Evolutionary conservation across 2,797 vertebrate genomes (phyloP).

Genomic region (Esox lucius): DNA sequence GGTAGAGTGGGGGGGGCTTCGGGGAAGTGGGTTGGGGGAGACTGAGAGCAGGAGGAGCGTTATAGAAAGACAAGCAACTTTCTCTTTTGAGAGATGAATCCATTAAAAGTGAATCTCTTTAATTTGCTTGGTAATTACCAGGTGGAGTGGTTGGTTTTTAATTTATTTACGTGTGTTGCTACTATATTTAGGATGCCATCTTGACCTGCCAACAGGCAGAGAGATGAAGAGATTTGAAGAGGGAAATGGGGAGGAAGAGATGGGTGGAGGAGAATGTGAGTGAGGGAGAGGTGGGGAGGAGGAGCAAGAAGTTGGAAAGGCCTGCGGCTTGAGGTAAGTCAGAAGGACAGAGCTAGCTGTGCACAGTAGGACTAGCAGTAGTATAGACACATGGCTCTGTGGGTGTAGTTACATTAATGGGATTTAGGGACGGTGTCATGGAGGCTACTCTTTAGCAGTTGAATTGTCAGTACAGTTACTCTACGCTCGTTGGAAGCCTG

Average conservation of each 20-base stretch:
- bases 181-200: constrained; percentile 65
- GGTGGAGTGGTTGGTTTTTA: constrained; percentile 55
- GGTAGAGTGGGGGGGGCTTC: no score
- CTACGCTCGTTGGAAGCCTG: no score
- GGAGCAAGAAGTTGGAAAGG: constrained; percentile 39
- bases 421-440: no score
- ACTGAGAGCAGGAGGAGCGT: no score
- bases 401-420: no score
- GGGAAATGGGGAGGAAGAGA: constrained; percentile 16
- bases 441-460: no score
- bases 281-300: not conserved
- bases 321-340: constrained; percentile 44
- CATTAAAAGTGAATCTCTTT: constrained; percentile 74
- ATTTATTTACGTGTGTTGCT: constrained; percentile 56
- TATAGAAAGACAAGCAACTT: constrained; percentile 11
- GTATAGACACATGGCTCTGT: not conserved
- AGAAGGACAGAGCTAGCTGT: constrained; percentile 12
- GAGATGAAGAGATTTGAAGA: constrained; percentile 5
- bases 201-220: constrained; percentile 20
- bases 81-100: constrained; percentile 68
- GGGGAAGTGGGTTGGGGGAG: no score
- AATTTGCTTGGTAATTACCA: constrained; percentile 77
- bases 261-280: not conserved
- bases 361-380: constrained; percentile 8
- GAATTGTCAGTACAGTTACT: no score